Conservation (phyloP, 2,797 vertebrate genomes). For the Pangasius larnaudii region DNA sequence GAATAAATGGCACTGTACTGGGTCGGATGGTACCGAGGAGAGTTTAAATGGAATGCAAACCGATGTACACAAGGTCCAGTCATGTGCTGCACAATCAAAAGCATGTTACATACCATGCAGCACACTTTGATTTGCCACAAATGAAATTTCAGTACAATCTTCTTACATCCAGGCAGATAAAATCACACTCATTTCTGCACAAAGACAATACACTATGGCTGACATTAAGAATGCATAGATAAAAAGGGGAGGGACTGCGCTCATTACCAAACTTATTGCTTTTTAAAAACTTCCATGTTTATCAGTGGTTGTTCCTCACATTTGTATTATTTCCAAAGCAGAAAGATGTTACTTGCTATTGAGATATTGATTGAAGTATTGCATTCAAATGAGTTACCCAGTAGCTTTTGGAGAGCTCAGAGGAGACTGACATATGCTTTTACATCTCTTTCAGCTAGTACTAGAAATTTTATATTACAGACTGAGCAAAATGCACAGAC, state of each 20-base stretch:
- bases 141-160: conserved; percentile 48
- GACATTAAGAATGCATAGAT: conserved; percentile 83
- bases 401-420: conserved; percentile 44
- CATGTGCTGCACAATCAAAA: conserved; percentile 47
- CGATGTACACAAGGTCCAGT: conserved; percentile 46
- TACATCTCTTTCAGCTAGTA: conserved; percentile 70
- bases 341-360: conserved; percentile 73
- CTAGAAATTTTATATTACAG: conserved; percentile 69
- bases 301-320: conserved; percentile 70
- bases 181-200: conserved; percentile 69
- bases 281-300: conserved; percentile 65
- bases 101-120: conserved; percentile 41
- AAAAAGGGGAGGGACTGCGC: conserved; percentile 73
- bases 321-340: conserved; percentile 76
- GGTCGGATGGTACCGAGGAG: conserved; percentile 32
- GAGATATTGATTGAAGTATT: conserved; percentile 75
- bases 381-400: conserved; percentile 72
- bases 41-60: conserved; percentile 58
- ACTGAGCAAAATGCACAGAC: conserved; percentile 71
- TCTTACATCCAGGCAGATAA: conserved; percentile 46
- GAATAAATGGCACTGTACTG: conserved; percentile 42
- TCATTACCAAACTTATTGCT: conserved; percentile 84
- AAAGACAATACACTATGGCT: conserved; percentile 78
- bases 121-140: conserved; percentile 50
- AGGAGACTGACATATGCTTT: conserved; percentile 62